phyloP scores from a whole-genome alignment of 1,140 invertebrate genomes.

The Nasonia vitripennis region DNA sequence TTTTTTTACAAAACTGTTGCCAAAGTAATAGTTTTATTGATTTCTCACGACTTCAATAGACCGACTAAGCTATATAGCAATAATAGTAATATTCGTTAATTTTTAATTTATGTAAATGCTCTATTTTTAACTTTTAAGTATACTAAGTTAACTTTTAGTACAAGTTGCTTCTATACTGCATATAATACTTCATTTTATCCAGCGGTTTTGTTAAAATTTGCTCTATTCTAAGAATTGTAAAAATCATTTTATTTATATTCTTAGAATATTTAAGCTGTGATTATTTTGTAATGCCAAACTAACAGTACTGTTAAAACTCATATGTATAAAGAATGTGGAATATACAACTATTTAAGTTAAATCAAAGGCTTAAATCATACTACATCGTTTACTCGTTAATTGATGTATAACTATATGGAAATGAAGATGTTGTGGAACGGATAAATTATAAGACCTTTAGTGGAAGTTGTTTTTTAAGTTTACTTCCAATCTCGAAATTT shows the following conservation, averaged over 20 bases:
- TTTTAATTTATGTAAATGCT: neutral
- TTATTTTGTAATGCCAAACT: constrained; percentile 50
- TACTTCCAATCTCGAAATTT: constrained; percentile 61
- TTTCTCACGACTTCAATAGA: neutral
- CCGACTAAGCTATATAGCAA: too few relatives aligned
- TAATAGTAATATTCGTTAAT: neutral
- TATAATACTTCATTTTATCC: neutral
- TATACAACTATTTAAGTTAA: constrained; percentile 11
- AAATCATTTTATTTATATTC: constrained; percentile 27
- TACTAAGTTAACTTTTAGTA: neutral
- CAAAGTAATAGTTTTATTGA: neutral
- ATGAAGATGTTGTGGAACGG: constrained; percentile 34
- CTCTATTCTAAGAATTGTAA: neutral
- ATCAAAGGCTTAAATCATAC: neutral
- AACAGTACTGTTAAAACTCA: constrained; percentile 32
- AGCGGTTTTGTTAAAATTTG: neutral
- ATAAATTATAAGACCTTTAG: constrained; percentile 49
- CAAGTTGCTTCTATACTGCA: neutral
- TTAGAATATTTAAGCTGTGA: constrained; percentile 41
- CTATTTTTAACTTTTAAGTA: neutral
- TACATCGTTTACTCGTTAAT: neutral
- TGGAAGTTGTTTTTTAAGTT: constrained; percentile 57
- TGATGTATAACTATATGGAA: constrained; percentile 12
- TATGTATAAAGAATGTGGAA: constrained; percentile 19
- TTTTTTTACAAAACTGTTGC: constrained; percentile 4